Percentiles rank a stretch among this genome's conserved stretches.
Evolutionary conservation across 2,888 invertebrate species (phyloP).

Genomic region (Drosophila vallismaia): DNA sequence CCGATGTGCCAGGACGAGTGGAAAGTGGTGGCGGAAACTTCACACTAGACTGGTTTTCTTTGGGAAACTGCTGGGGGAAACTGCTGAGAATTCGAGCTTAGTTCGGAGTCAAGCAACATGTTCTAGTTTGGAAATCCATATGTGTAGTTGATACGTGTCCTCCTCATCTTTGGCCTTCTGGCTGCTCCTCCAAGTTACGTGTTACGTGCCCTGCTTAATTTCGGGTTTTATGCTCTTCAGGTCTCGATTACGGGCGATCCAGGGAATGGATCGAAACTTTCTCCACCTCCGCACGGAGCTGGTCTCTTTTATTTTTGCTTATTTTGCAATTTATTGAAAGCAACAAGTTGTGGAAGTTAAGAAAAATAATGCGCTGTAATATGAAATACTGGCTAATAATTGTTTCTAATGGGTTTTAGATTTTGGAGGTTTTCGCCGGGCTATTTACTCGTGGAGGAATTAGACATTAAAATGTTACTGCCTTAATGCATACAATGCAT

Average conservation of each 20-base stretch:
- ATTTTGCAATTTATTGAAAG: constrained; percentile 43
- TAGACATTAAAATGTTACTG: too few relatives aligned
- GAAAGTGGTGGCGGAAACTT: constrained; percentile 48
- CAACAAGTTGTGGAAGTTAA: constrained; percentile 57
- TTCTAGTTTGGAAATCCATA: constrained; percentile 59
- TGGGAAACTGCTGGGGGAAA: constrained; percentile 57
- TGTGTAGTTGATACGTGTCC: constrained; percentile 61
- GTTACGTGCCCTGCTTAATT: constrained; percentile 51
- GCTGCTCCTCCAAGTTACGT: constrained; percentile 37
- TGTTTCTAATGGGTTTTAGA: neutral
- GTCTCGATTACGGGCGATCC: constrained; percentile 61
- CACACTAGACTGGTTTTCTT: constrained; percentile 73
- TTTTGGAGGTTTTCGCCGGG: too few relatives aligned
- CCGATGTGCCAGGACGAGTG: constrained; percentile 14
- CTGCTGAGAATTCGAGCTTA: constrained; percentile 5
- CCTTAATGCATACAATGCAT: neutral
- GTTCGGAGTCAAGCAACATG: constrained; percentile 38
- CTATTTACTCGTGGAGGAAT: too few relatives aligned
- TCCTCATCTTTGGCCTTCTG: constrained; percentile 41
- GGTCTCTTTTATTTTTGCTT: constrained; percentile 28
- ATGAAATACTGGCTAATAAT: neutral
- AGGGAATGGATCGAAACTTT: constrained; percentile 35
- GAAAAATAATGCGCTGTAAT: neutral
- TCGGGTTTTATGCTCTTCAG: constrained; percentile 59
- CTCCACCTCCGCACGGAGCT: constrained; percentile 9